Base-by-base conservation (phyloP, 2,888 invertebrate species). In the Scaptomyza parva region DNA sequence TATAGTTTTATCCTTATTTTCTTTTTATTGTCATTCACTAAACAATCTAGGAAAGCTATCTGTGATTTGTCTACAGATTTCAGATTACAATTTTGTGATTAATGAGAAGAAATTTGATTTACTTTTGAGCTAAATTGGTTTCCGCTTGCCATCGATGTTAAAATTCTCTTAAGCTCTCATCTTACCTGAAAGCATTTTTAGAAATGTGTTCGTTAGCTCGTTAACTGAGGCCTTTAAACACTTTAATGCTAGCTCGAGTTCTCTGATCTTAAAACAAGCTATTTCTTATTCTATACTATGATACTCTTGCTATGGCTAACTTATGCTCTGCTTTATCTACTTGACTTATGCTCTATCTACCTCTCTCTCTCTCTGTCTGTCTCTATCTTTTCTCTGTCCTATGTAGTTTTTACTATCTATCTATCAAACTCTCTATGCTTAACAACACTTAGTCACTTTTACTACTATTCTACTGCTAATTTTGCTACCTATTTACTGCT, bases 201-300 rank as follows among this genome's bases (percentile, higher is more conserved):
- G 26, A 26, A 12, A 20, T 2, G n/a, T 18, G 22, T 40, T 54
- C 47, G 30, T 30, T 41, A 41, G 71, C 75, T 71, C 71, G 70
- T 74, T 30, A 50, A 44, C 50, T 50, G 6, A 64, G 20, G 44
- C 45, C 64, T 63, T 33, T 52, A 64, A n/a, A 62, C 22, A 63
- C 17, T 48, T 28, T 35, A 40, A 22, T 78, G 59, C 57, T 66
- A 64, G 50, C 58, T 47, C 53, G 55, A 66, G 55, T 64, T 71
- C 41, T 76, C 41, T 76, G 67, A 30, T 76, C 54, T 72, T 71
- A 51, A 59, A 74, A 50, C 72, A 76, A 72, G 71, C 65, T 75
- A 57, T 44, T 53, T 35, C 22, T 39, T 17, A 9, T 43, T 20
- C 54, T 39, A 11, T 14, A 12, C 62, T 64, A 18, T 43, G 20